Conservation (phyloP, 2,113 vertebrate species). For the Caloenas nicobarica region DNA sequence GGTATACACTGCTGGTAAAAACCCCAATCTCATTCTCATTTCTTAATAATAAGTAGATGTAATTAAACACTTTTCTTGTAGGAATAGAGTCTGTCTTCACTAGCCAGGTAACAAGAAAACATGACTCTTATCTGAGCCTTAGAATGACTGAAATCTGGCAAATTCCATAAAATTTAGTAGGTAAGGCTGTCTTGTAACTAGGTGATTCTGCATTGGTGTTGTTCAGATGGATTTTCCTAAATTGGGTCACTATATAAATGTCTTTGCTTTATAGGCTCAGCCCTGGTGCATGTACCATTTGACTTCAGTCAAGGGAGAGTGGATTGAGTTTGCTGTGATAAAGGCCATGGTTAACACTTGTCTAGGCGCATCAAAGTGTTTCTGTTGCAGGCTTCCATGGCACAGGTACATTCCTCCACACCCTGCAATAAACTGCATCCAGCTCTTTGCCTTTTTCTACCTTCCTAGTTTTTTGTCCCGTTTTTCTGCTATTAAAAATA, state of each 20-base stretch:
- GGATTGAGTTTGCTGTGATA: neutral
- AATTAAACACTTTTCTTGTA: neutral
- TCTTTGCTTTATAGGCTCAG: neutral
- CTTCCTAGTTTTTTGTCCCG: neutral
- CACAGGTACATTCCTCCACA: fast-evolving
- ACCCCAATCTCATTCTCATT: neutral
- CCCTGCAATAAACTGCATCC: neutral
- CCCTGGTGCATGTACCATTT: neutral
- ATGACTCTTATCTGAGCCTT: neutral
- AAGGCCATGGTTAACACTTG: neutral
- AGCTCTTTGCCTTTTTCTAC: neutral
- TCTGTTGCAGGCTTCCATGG: neutral
- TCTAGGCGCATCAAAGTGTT: neutral
- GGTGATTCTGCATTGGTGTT: neutral
- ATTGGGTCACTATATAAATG: neutral
- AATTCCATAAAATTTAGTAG: neutral
- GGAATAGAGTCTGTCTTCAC: neutral
- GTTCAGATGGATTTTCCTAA: neutral
- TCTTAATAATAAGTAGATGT: neutral
- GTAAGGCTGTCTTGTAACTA: neutral
- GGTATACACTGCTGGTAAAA: neutral
- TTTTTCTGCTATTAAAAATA: neutral
- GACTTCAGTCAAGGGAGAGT: neutral
- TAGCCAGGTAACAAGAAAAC: neutral
- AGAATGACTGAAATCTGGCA: neutral